Evolutionary conservation across 2,888 invertebrate species (phyloP).

Genomic region (Alloplasta piceator): DNA sequence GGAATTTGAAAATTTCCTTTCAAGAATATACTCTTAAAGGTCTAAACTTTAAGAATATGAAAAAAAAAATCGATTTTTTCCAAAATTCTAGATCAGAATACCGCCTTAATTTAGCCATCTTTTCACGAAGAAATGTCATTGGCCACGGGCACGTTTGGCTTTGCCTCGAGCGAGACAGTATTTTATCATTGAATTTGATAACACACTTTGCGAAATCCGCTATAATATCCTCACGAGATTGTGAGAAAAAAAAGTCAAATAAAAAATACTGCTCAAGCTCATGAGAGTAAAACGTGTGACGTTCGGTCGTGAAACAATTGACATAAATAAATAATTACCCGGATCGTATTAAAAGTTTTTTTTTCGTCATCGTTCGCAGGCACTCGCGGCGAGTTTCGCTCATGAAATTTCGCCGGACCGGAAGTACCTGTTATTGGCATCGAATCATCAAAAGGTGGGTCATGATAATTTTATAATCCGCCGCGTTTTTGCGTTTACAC

Average conservation of each 20-base stretch:
- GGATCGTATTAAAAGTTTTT: slow-evolving; percentile 59
- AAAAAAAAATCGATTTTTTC: too few species aligned
- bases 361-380: slow-evolving; percentile 74
- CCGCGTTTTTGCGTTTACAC: too few species aligned
- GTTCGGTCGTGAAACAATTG: background rate
- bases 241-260: slow-evolving; percentile 4
- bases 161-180: too few species aligned
- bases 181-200: background rate
- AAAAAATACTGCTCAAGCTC: background rate
- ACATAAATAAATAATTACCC: slow-evolving; percentile 15
- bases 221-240: background rate
- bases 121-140: too few species aligned
- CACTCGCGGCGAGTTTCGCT: slow-evolving; percentile 83
- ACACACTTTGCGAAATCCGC: background rate
- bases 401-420: slow-evolving; percentile 88
- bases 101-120: too few species aligned
- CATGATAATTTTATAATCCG: too few species aligned
- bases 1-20: too few species aligned
- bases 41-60: too few species aligned
- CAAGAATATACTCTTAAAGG: too few species aligned
- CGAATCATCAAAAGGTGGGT: slow-evolving; percentile 87
- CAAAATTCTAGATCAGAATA: too few species aligned
- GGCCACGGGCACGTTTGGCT: too few species aligned
- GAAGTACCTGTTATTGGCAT: slow-evolving; percentile 86
- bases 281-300: slow-evolving; percentile 17